phyloP scores from a whole-genome alignment of 1,140 invertebrate species.

The Bombus superbus region DNA sequence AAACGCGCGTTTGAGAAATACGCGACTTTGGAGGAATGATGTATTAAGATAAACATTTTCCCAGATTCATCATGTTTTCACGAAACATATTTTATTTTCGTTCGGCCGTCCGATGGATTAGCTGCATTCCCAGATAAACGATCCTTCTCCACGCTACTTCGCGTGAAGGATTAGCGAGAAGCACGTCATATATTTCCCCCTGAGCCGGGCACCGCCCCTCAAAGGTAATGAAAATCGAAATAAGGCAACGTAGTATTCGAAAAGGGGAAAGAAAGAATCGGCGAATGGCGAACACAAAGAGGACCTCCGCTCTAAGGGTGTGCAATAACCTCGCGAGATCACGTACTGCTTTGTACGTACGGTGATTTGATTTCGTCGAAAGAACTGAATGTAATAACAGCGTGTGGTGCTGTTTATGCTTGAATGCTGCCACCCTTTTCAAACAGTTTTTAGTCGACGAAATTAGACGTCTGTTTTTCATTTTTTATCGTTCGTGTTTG shows the following conservation, averaged over 20 bases:
- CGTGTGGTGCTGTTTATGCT: background rate
- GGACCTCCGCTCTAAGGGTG: background rate
- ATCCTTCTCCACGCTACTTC: constrained; percentile 69
- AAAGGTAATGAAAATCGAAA: constrained; percentile 68
- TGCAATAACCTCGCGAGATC: constrained; percentile 28
- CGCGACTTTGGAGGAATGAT: constrained; percentile 33
- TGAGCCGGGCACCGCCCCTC: constrained; percentile 38
- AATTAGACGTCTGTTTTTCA: background rate
- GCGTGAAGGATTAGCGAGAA: constrained; percentile 70
- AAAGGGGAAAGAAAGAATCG: constrained; percentile 41
- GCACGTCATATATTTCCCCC: constrained; percentile 62
- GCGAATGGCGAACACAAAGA: constrained; percentile 41
- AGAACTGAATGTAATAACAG: constrained; percentile 1
- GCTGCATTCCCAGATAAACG: constrained; percentile 66
- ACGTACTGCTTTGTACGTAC: constrained; percentile 36
- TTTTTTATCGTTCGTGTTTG: background rate
- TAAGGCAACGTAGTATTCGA: constrained; percentile 39
- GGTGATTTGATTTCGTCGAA: constrained; percentile 37
- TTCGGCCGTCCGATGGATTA: constrained; percentile 51
- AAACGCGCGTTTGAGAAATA: constrained; percentile 15
- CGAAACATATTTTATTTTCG: constrained; percentile 67
- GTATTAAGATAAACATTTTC: constrained; percentile 57
- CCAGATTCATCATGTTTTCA: constrained; percentile 63
- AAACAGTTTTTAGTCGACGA: background rate
- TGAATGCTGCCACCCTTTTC: no score